Conservation (phyloP, 2,888 invertebrate species). For the Cosmopolites sordidus region DNA sequence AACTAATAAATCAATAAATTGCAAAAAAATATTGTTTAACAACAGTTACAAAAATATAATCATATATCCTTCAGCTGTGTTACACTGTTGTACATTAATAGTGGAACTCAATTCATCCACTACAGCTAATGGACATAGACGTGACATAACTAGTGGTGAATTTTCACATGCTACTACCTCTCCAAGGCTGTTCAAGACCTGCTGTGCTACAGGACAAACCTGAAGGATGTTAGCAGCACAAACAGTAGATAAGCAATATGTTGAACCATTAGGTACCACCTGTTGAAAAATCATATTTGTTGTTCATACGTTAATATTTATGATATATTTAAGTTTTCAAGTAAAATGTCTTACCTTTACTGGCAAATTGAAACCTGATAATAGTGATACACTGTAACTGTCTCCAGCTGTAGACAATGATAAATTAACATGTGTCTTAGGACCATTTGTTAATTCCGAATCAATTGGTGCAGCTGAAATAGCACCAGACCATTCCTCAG, state of each 20-base stretch:
- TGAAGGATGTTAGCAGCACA: slow-evolving; percentile 29
- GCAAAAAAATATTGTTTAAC: too few species aligned
- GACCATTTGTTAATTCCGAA: slow-evolving; percentile 46
- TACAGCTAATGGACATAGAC: slow-evolving; percentile 47
- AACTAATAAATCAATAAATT: too few species aligned
- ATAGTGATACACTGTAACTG: slow-evolving; percentile 50
- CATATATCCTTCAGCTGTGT: slow-evolving; percentile 21
- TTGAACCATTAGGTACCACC: slow-evolving; percentile 19
- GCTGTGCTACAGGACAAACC: slow-evolving; percentile 30
- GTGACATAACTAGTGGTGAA: slow-evolving; percentile 43
- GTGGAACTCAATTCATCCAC: not conserved
- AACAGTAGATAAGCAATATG: slow-evolving; percentile 25
- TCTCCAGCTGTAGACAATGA: slow-evolving; percentile 43
- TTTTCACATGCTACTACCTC: slow-evolving; percentile 31
- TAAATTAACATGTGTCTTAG: slow-evolving; percentile 48
- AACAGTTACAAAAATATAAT: not conserved
- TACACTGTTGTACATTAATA: slow-evolving; percentile 25
- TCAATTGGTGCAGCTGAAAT: slow-evolving; percentile 45
- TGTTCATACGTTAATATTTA: not conserved
- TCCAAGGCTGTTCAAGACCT: slow-evolving; percentile 26
- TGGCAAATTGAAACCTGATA: slow-evolving; percentile 50
- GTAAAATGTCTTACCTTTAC: slow-evolving; percentile 27
- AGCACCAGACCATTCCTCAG: slow-evolving; percentile 41
- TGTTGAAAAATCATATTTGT: too few species aligned
- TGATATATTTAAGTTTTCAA: not conserved